Conservation (phyloP, 35 echinoderm and acorn worm genomes). For the Stichopus chloronotus region DNA sequence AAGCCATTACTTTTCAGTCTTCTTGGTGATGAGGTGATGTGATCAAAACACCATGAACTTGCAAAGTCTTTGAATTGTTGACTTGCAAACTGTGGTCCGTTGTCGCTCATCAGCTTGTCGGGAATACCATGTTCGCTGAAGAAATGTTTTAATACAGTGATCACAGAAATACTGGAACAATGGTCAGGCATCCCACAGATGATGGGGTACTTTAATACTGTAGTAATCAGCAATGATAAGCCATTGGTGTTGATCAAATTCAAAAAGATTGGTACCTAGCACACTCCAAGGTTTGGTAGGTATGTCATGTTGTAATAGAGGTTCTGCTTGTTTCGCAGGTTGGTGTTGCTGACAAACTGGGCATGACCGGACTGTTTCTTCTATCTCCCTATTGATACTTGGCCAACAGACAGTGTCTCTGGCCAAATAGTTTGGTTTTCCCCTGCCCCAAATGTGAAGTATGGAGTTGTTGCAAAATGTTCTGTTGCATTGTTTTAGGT, state of each 20-base stretch:
- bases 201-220: slow-evolving; percentile 40
- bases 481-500: slow-evolving; percentile 18
- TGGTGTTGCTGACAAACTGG: slow-evolving; percentile 55
- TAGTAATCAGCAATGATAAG: slow-evolving; percentile 63
- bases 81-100: slow-evolving; percentile 58
- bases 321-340: slow-evolving; percentile 53
- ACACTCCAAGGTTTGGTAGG: slow-evolving; percentile 51
- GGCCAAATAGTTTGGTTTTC: slow-evolving; percentile 67
- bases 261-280: slow-evolving; percentile 25
- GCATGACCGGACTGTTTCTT: slow-evolving; percentile 22
- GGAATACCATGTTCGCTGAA: slow-evolving; percentile 56
- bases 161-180: slow-evolving; percentile 1
- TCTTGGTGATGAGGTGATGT: slow-evolving; percentile 54
- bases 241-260: slow-evolving; percentile 28
- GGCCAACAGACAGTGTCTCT: slow-evolving; percentile 60
- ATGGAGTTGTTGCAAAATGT: slow-evolving; percentile 58
- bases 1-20: slow-evolving; percentile 45
- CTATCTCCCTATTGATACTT: slow-evolving; percentile 70
- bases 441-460: slow-evolving; percentile 43
- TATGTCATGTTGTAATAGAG: slow-evolving; percentile 55
- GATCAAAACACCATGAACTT: slow-evolving; percentile 50
- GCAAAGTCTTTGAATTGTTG: slow-evolving; percentile 46
- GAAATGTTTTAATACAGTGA: slow-evolving; percentile 32
- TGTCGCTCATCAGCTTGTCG: slow-evolving; percentile 29
- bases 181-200: slow-evolving; percentile 3